Conservation (phyloP, 2,888 invertebrate species). For the Phania funesta region DNA sequence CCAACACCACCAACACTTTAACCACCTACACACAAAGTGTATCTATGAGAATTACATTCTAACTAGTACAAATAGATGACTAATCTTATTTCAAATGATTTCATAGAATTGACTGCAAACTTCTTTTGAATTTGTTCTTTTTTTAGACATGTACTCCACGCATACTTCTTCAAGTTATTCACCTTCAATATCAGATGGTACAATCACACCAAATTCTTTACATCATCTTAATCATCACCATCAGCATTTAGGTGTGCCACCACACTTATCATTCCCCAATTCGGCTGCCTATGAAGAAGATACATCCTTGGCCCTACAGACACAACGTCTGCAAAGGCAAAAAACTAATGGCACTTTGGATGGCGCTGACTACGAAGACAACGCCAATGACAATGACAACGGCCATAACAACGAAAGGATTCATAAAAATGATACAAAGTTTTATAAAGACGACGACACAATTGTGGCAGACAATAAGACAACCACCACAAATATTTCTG, state of each 20-base stretch:
- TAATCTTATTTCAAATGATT: conserved; percentile 33
- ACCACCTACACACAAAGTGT: conserved; percentile 45
- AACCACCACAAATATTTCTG: conserved; percentile 56
- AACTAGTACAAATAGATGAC: conserved; percentile 30
- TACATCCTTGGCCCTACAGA: conserved; percentile 46
- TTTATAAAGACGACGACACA: conserved; percentile 67
- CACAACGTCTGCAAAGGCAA: conserved; percentile 64
- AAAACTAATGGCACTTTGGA: conserved; percentile 56
- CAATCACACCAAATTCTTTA: conserved; percentile 79
- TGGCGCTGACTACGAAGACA: conserved; percentile 61
- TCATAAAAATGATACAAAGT: conserved; percentile 62
- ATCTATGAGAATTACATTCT: not conserved
- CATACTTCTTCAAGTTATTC: conserved; percentile 81
- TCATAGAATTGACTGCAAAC: not conserved
- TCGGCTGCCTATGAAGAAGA: conserved; percentile 53
- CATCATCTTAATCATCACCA: conserved; percentile 68
- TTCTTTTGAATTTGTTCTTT: not conserved
- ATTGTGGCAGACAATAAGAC: conserved; percentile 46
- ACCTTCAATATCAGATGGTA: conserved; percentile 80
- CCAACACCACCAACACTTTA: conserved; percentile 36
- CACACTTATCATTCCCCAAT: conserved; percentile 57
- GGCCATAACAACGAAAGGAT: conserved; percentile 48
- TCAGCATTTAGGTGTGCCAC: conserved; percentile 58
- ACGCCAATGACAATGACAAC: conserved; percentile 40
- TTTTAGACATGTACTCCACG: conserved; percentile 80